Conservation (phyloP, 2,888 invertebrate genomes). For the Orchestes rusci region DNA sequence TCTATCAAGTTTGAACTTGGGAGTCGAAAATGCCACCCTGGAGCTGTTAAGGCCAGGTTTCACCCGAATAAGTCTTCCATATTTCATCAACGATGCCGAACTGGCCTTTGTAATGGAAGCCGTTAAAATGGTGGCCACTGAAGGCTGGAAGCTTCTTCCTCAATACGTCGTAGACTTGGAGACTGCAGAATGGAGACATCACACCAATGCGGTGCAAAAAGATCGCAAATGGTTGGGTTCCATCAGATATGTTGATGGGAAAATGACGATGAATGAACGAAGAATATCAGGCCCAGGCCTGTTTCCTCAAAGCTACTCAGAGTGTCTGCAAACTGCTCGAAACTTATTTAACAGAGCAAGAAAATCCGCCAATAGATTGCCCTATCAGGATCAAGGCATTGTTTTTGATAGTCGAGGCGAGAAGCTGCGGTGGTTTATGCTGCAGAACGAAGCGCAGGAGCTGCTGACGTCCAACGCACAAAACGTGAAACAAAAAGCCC, state of each 20-base stretch:
- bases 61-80: slow-evolving; percentile 76
- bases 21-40: slow-evolving; percentile 44
- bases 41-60: slow-evolving; percentile 83
- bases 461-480: slow-evolving; percentile 64
- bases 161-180: slow-evolving; percentile 81
- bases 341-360: slow-evolving; percentile 70
- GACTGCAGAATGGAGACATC: slow-evolving; percentile 86
- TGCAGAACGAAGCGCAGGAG: slow-evolving; percentile 80
- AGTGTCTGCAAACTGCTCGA: slow-evolving; percentile 71
- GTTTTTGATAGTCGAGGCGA: slow-evolving; percentile 63
- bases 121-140: slow-evolving; percentile 77
- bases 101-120: slow-evolving; percentile 77
- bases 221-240: slow-evolving; percentile 78
- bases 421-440: slow-evolving; percentile 78
- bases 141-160: slow-evolving; percentile 84
- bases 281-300: slow-evolving; percentile 63
- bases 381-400: slow-evolving; percentile 66
- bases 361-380: slow-evolving; percentile 66
- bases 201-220: slow-evolving; percentile 67
- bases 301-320: slow-evolving; percentile 67
- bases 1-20: slow-evolving; percentile 42
- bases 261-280: slow-evolving; percentile 66
- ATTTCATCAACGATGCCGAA: slow-evolving; percentile 73
- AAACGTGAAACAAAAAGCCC: slow-evolving; percentile 69
- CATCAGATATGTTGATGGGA: slow-evolving; percentile 56